phyloP scores from a whole-genome alignment of 1,140 invertebrate genomes.

The Bombus fervidus region DNA sequence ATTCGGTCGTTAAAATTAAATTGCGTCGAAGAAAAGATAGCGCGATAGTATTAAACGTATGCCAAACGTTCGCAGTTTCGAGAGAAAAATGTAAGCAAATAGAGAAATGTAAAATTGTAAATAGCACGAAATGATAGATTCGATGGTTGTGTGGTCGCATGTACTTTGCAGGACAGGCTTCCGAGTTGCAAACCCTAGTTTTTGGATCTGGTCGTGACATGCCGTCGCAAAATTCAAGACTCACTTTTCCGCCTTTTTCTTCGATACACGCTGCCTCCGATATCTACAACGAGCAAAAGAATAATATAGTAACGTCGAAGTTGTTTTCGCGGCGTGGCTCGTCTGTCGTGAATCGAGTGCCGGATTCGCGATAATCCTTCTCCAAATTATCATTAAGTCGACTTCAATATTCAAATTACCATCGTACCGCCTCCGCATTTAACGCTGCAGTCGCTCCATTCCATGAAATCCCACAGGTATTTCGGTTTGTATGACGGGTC shows the following conservation, averaged over 20 bases:
- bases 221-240: conserved; percentile 76
- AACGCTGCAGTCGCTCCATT: conserved; percentile 79
- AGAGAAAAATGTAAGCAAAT: background rate
- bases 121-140: too few species aligned
- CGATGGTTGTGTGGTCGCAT: background rate
- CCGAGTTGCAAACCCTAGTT: conserved; percentile 78
- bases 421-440: conserved; percentile 81
- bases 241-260: conserved; percentile 79
- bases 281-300: conserved; percentile 56
- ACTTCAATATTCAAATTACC: conserved; percentile 57
- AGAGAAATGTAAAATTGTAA: background rate
- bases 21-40: background rate
- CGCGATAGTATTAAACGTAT: background rate
- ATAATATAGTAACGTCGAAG: background rate
- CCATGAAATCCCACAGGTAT: conserved; percentile 82
- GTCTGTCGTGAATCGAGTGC: background rate
- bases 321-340: background rate
- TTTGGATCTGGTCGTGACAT: conserved; percentile 74
- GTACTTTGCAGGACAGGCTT: conserved; percentile 81
- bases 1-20: background rate
- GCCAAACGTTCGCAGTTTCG: background rate
- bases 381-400: background rate
- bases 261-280: conserved; percentile 80
- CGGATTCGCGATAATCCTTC: background rate
- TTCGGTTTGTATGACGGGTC: conserved; percentile 73